Percentiles rank a stretch among this genome's conserved stretches.
Evolutionary conservation across 2,888 invertebrate genomes (phyloP).

Genomic region (Dione vanillae): DNA sequence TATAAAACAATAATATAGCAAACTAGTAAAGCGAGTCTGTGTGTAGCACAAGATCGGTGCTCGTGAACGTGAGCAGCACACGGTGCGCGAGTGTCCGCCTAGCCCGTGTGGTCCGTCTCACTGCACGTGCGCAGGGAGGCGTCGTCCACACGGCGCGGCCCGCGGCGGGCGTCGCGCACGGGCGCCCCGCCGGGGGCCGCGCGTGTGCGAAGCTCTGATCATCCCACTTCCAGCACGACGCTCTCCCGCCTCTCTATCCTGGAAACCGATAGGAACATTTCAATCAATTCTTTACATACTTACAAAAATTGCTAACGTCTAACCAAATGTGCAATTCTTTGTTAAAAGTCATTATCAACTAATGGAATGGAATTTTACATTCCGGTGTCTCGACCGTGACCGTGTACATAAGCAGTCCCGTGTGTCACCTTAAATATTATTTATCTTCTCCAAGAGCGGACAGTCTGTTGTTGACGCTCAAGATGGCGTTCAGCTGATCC

Average conservation of each 20-base stretch:
- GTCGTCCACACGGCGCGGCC: constrained; percentile 6
- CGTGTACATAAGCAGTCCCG: too few relatives aligned
- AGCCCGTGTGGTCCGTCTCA: too few relatives aligned
- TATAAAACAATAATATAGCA: too few relatives aligned
- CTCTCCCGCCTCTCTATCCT: constrained; percentile 7
- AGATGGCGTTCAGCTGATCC: constrained; percentile 4
- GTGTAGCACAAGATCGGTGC: too few relatives aligned
- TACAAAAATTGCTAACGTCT: too few relatives aligned
- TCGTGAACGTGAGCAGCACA: background rate
- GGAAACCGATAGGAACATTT: background rate
- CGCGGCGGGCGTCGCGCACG: background rate
- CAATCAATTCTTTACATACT: too few relatives aligned
- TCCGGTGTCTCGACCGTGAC: too few relatives aligned
- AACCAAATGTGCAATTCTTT: too few relatives aligned
- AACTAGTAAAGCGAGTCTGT: too few relatives aligned
- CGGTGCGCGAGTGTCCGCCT: background rate
- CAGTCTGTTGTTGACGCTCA: background rate
- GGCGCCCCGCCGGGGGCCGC: background rate
- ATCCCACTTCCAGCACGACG: background rate
- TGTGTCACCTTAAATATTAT: constrained; percentile 9
- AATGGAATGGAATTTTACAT: too few relatives aligned
- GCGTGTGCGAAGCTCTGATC: background rate
- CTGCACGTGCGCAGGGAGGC: background rate
- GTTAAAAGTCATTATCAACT: too few relatives aligned
- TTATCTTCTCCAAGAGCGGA: background rate